Evolutionary conservation across 2,888 invertebrate genomes (phyloP).

Genomic region (Protonemura montana): DNA sequence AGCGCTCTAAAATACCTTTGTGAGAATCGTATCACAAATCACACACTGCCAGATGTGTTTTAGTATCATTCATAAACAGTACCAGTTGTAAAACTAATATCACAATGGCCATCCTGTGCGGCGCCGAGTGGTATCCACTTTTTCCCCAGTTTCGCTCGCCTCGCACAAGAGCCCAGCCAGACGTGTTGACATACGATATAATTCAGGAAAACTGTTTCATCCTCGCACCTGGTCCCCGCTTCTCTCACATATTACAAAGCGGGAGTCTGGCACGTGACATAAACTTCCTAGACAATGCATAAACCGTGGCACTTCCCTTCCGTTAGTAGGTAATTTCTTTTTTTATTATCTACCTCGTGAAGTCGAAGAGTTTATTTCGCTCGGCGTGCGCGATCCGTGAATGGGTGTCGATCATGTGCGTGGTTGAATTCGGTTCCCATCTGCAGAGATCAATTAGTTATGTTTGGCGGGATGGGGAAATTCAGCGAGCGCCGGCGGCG

Average conservation of each 20-base stretch:
- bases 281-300: neutral
- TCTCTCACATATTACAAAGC: neutral
- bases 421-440: neutral
- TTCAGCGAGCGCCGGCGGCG: neutral
- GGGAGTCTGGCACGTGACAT: neutral
- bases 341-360: neutral
- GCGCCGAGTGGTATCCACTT: neutral
- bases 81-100: neutral
- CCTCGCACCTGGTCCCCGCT: neutral
- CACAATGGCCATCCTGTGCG: neutral
- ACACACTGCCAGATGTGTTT: neutral
- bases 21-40: neutral
- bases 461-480: neutral
- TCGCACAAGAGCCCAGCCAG: neutral
- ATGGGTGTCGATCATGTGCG: neutral
- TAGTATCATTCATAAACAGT: slow-evolving; percentile 7
- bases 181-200: neutral
- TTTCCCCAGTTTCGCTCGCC: neutral
- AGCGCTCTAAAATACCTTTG: neutral
- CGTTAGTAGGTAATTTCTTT: neutral
- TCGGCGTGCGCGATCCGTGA: neutral
- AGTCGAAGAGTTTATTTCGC: neutral
- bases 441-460: neutral
- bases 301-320: neutral
- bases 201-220: slow-evolving; percentile 7